Conservation (phyloP, 2,888 invertebrate species). For the Alviniconcha strummeri region DNA sequence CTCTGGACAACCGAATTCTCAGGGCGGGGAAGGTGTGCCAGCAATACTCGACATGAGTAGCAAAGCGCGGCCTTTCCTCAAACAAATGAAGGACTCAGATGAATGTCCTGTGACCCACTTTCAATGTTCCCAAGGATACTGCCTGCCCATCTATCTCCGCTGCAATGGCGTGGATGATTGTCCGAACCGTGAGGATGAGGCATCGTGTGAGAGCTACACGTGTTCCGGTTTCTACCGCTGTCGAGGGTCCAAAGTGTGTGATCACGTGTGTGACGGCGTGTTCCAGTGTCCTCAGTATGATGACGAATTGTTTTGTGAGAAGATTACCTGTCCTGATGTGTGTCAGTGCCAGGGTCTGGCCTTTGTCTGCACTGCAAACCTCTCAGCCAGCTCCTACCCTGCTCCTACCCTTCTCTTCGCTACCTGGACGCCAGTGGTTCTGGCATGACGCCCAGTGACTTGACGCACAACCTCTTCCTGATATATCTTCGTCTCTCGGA, state of each 20-base stretch:
- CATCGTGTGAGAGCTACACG: background rate
- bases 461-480: background rate
- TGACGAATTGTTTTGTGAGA: background rate
- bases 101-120: no score
- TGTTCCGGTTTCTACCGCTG: constrained; percentile 18
- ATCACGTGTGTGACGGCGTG: background rate
- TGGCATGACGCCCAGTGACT: background rate
- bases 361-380: background rate
- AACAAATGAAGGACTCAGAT: no score
- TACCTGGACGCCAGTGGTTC: constrained; percentile 15
- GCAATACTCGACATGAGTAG: no score
- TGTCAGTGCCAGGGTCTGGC: constrained; percentile 16
- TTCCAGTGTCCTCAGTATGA: constrained; percentile 16
- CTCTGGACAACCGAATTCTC: no score
- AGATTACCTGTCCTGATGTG: background rate
- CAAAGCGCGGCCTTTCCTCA: no score
- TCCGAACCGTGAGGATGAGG: background rate
- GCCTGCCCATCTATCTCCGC: no score
- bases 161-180: no score
- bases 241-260: background rate
- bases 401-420: background rate
- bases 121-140: no score
- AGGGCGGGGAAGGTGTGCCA: no score
- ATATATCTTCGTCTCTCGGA: background rate
- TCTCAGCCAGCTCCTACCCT: no score